These are phyloP conservation scores for Diabrotica undecimpunctata DNA, from an alignment of 1,140 invertebrate genomes.

Conservation along the genomic window DNA sequence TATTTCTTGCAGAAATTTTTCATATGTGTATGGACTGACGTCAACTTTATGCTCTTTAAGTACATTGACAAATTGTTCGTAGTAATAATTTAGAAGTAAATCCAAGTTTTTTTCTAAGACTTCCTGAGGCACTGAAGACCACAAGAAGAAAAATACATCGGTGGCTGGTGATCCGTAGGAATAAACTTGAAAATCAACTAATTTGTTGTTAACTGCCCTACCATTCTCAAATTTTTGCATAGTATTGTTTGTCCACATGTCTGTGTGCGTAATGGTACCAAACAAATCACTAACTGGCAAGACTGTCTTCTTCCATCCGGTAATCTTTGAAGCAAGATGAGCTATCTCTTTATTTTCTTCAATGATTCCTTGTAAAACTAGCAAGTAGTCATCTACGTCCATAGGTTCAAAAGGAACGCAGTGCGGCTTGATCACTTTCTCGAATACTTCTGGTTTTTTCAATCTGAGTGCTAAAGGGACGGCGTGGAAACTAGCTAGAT, in stretches of 20 bases:
- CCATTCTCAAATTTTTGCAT: slow-evolving; percentile 49
- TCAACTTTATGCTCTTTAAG: slow-evolving; percentile 33
- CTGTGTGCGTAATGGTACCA: slow-evolving; percentile 53
- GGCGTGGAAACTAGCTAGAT: slow-evolving; percentile 53
- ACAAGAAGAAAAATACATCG: slow-evolving; percentile 57
- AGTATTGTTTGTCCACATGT: slow-evolving; percentile 61
- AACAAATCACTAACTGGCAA: slow-evolving; percentile 43
- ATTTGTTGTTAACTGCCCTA: slow-evolving; percentile 49
- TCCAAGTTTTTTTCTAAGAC: slow-evolving; percentile 46
- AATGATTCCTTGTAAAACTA: too few species aligned
- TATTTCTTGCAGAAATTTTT: slow-evolving; percentile 29
- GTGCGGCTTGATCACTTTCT: slow-evolving; percentile 40
- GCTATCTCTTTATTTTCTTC: slow-evolving; percentile 18
- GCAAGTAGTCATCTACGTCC: slow-evolving; percentile 25
- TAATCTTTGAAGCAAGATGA: background rate
- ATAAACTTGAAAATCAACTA: slow-evolving; percentile 60
- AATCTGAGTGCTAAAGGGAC: slow-evolving; percentile 50
- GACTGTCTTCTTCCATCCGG: background rate
- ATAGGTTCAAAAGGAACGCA: slow-evolving; percentile 17
- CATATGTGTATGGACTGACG: slow-evolving; percentile 22
- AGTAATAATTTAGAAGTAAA: slow-evolving; percentile 51
- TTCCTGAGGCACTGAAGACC: slow-evolving; percentile 48
- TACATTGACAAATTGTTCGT: slow-evolving; percentile 47
- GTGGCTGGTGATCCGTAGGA: slow-evolving; percentile 50
- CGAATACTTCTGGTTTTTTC: slow-evolving; percentile 49